Evolutionary conservation across 2,888 invertebrate genomes (phyloP), one percentile per base, ranked within the genome.

Genomic region (Gari tellinella): DNA sequence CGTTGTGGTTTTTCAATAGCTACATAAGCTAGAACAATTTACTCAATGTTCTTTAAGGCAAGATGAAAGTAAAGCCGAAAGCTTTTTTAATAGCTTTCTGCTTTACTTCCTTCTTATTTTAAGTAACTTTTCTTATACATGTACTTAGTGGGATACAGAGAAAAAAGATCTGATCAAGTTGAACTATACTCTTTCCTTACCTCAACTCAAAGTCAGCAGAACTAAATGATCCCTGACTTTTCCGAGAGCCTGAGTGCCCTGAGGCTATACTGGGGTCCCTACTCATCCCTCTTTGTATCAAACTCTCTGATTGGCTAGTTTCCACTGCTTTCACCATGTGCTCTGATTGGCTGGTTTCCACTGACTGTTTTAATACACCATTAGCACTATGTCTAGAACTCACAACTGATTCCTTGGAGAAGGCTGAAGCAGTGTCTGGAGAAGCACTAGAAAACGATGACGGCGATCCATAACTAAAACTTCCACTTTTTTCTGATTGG

Each of bases 201-300:
- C 84, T 82, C 25, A 82, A 48, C 58, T 86, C 85, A 73, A 84
- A 82, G 52, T 86, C 86, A 31, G 80, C 80, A 43, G 86, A 86
- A 41, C 83, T 83, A 48, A 86, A 76, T 41, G 86, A 86, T 12
- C 77, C 75, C 38, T 79, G 74, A 55, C 80, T 83, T 41, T 40
- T 45, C 17, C 48, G 56, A 37, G 62, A 67, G 40, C 65, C 81
- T 1, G 84, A 84, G 8, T 61, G 67, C 21, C 74, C 62, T 1
- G 83, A 83, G 41, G 72, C 72, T 48, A 82, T 72, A 65, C 84
- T 85, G 1, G 81, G 78, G 25, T 85, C 80, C 31, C 81, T 40
- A 23, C 40, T 66, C 45, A 65, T 57, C 26, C 41, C 41, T 31
- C 61, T 60, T 5, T 10, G 45, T n/a, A 60, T n/a, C 19, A 37